Evolutionary conservation across 2,113 vertebrate genomes (phyloP), one percentile per base, ranked within the genome.

Genomic region (Corythaeola cristata): DNA sequence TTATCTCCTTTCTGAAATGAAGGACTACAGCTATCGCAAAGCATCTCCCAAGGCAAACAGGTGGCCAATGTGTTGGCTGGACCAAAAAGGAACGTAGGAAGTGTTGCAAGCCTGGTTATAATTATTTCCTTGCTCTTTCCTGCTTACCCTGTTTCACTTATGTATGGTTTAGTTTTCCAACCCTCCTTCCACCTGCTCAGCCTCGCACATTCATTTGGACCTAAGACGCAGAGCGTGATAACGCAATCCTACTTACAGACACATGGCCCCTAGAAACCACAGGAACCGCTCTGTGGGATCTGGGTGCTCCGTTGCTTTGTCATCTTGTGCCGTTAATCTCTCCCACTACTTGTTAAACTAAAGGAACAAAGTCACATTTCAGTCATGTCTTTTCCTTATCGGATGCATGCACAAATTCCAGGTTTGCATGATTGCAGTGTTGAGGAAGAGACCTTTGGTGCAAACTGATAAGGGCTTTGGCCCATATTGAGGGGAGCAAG

Each of bases 91-190:
- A 90, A 58, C 2, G 19, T 82, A 90, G 88, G 94, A 94, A 91
- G 88, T 82, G 90, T 95, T 94, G 94, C 71, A 90, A 93, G 88
- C 28, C 66, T 89, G 64, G 33, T 75, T 93, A 84, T 89, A 96
- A 92, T 96, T 93, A 93, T 82, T 91, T 94, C 45, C 35, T 78
- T 96, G 80, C 45, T 95, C 63, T 93, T 96, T 95, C 89, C 74
- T 95, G 27, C 78, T 96, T 69, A 45, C 17, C 45, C n/a, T 26
- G 24, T 49, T 90, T 85, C 78, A 37, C 44, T 89, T 89, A 44
- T 0, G 4, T 53, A 33, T 28, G 24, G 33, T 85, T 69, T 88
- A 52, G 45, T 76, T 93, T 94, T 72, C 24, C 53, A 82, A 3
- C 15, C 27, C 37, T 83, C 47, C 23, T 12, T 88, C 45, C 90